Evolutionary conservation across 2,888 invertebrate genomes (phyloP).

Genomic region (Agrochola lychnidis): DNA sequence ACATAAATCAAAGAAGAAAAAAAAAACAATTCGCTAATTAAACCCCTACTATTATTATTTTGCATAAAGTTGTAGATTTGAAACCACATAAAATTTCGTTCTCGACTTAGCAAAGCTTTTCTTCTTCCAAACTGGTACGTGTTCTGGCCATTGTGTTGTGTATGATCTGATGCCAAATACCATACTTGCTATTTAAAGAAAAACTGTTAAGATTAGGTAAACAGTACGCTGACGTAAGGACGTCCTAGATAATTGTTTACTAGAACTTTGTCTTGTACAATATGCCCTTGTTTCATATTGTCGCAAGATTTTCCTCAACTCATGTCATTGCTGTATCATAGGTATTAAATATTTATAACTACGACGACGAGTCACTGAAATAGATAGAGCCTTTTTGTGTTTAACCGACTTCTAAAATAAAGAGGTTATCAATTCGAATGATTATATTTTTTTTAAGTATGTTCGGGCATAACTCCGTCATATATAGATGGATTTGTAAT

Average conservation of each 20-base stretch:
- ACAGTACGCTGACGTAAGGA: constrained; percentile 55
- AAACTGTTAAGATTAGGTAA: constrained; percentile 44
- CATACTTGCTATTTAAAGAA: constrained; percentile 16
- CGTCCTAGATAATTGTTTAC: constrained; percentile 67
- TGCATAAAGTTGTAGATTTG: neutral
- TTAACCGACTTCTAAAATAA: too few species aligned
- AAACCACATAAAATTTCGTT: neutral
- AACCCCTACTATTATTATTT: too few species aligned
- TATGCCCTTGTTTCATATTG: constrained; percentile 67
- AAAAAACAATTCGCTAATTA: too few species aligned
- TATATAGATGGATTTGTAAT: too few species aligned
- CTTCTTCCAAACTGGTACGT: neutral
- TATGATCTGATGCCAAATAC: neutral
- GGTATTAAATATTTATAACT: constrained; percentile 50
- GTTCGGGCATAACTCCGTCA: too few species aligned
- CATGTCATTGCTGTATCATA: constrained; percentile 50
- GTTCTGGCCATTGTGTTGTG: neutral
- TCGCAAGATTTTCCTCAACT: constrained; percentile 65
- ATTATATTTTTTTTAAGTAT: too few species aligned
- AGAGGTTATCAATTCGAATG: too few species aligned
- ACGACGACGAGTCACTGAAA: constrained; percentile 4
- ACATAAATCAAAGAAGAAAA: too few species aligned
- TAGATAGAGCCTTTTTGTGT: neutral
- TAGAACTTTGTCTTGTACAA: constrained; percentile 51
- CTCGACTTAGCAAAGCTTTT: neutral